phyloP scores from a whole-genome alignment of 2,888 invertebrate genomes.

The Lathronympha strigana region DNA sequence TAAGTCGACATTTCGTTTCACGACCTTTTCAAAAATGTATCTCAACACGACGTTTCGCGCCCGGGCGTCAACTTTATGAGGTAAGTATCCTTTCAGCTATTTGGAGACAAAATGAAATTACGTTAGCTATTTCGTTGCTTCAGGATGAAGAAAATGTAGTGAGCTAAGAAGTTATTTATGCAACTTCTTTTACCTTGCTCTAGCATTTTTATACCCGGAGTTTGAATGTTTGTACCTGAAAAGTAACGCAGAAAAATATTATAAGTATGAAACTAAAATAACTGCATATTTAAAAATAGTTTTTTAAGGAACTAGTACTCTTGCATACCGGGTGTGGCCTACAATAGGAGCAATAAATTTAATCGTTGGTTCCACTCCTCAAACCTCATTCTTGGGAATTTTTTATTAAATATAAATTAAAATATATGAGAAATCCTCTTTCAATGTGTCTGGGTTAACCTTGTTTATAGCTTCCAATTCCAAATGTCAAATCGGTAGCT shows the following conservation, averaged over 20 bases:
- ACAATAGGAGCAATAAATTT: too few species aligned
- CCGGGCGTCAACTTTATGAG: slow-evolving; percentile 17
- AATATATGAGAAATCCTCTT: too few species aligned
- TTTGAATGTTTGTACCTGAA: slow-evolving; percentile 9
- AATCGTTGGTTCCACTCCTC: too few species aligned
- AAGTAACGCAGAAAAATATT: not conserved
- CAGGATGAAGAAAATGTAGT: slow-evolving; percentile 14
- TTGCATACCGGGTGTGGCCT: too few species aligned
- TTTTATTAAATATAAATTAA: too few species aligned
- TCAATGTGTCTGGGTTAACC: too few species aligned
- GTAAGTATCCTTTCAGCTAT: slow-evolving; percentile 23
- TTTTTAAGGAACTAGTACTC: not conserved
- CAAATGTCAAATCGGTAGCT: too few species aligned
- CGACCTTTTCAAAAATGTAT: slow-evolving; percentile 25
- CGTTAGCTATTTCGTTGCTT: slow-evolving; percentile 23
- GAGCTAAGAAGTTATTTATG: slow-evolving; percentile 12
- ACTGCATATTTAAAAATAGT: not conserved
- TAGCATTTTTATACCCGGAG: slow-evolving; percentile 37
- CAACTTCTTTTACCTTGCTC: slow-evolving; percentile 24
- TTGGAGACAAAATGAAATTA: slow-evolving; percentile 29
- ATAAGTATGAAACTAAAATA: not conserved
- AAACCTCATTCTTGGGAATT: too few species aligned
- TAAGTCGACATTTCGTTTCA: slow-evolving; percentile 20
- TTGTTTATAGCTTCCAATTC: too few species aligned
- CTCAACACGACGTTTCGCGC: slow-evolving; percentile 13